Conservation (phyloP, 2,888 invertebrate species). For the Orthonychiurus folsomi region DNA sequence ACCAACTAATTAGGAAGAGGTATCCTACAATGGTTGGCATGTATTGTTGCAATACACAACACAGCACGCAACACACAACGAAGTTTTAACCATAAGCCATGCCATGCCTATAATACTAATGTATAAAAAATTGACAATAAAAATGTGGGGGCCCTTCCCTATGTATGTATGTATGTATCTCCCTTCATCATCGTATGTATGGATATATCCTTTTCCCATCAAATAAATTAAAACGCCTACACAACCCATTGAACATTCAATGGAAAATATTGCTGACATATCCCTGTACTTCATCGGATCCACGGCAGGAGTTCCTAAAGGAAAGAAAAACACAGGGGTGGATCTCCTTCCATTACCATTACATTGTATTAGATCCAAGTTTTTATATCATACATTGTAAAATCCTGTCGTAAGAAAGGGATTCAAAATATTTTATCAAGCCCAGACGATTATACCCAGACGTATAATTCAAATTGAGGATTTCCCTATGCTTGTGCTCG, state of each 20-base stretch:
- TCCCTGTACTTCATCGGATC: background rate
- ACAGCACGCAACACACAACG: too few species aligned
- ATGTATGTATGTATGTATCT: too few species aligned
- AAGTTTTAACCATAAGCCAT: background rate
- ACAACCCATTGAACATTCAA: background rate
- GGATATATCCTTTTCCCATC: conserved; percentile 1
- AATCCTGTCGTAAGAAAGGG: too few species aligned
- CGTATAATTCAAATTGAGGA: background rate
- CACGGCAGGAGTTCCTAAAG: background rate
- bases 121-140: background rate
- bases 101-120: background rate
- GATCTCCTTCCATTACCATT: background rate
- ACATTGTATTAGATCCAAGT: background rate
- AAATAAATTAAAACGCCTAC: background rate
- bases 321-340: background rate
- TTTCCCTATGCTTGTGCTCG: background rate
- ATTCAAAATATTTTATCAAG: too few species aligned
- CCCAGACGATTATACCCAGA: too few species aligned
- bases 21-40: too few species aligned
- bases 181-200: too few species aligned
- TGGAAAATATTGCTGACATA: background rate
- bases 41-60: too few species aligned
- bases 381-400: background rate
- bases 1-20: background rate
- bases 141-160: too few species aligned